phyloP scores from a whole-genome alignment of 37 sponge, comb jelly and placozoan species.

The Mnemiopsis leidyi region DNA sequence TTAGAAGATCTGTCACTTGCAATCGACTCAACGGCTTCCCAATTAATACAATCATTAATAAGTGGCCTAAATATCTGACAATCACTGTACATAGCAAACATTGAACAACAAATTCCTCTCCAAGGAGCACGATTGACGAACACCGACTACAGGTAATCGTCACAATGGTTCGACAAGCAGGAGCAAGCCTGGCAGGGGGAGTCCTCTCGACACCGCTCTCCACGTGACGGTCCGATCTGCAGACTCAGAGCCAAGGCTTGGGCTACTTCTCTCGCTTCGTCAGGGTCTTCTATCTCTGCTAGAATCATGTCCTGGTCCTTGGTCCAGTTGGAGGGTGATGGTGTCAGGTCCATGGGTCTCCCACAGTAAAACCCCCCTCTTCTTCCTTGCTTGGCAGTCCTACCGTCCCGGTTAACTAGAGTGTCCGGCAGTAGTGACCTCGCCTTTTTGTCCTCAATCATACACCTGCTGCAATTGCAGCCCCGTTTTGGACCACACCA shows the following conservation, averaged over 20 bases:
- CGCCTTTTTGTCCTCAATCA: neutral
- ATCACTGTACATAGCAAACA: too few species aligned
- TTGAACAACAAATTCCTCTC: too few species aligned
- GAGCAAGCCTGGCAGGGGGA: neutral
- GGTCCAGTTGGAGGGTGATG: neutral
- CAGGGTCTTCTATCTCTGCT: neutral
- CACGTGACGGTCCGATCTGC: too few species aligned
- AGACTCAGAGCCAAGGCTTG: neutral
- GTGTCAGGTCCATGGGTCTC: neutral
- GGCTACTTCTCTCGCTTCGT: neutral
- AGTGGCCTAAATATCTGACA: too few species aligned
- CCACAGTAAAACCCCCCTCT: neutral
- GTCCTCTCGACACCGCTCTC: neutral
- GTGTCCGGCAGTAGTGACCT: neutral
- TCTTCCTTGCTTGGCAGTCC: neutral
- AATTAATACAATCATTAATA: neutral
- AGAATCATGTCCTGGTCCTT: neutral
- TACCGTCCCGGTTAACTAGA: constrained; percentile 22
- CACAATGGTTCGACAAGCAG: neutral
- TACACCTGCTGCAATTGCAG: neutral
- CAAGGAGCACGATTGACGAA: too few species aligned
- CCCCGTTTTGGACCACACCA: constrained; percentile 5
- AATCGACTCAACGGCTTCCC: neutral
- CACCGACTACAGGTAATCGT: neutral
- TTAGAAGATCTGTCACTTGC: neutral